Evolutionary conservation across 2,113 vertebrate genomes (phyloP).

Genomic region (Cairina moschata): DNA sequence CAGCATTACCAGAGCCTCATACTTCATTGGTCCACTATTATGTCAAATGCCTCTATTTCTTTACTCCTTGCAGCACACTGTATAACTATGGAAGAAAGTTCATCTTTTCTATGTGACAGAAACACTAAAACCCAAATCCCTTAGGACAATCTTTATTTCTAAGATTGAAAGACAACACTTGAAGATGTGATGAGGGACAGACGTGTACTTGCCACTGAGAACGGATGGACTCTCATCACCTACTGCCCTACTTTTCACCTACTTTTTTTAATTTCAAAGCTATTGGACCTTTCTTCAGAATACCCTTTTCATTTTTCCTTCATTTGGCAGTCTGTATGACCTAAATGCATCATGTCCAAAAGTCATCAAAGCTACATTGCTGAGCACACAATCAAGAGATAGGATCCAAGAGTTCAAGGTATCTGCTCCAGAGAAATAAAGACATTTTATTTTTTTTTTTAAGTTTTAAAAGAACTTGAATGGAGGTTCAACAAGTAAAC

Average conservation of each 20-base stretch:
- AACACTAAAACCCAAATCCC: background rate
- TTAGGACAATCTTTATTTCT: background rate
- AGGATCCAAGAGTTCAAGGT: background rate
- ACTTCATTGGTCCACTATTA: background rate
- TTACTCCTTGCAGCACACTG: background rate
- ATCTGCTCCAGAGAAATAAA: background rate
- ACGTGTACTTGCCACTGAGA: background rate
- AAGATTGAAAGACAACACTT: background rate
- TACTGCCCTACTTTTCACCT: background rate
- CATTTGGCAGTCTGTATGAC: background rate
- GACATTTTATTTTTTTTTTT: too few relatives aligned
- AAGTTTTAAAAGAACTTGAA: background rate
- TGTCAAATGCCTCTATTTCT: background rate
- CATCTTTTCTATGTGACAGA: background rate
- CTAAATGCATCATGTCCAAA: background rate
- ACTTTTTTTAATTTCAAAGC: background rate
- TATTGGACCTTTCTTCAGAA: background rate
- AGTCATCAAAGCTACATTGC: background rate
- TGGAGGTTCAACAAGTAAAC: background rate
- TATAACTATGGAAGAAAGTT: background rate
- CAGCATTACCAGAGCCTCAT: background rate
- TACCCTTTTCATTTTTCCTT: background rate
- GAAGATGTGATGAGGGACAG: background rate
- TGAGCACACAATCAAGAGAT: background rate
- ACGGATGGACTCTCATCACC: background rate